Conservation (phyloP, 2,888 invertebrate species). For the Seladonia tumulorum region DNA sequence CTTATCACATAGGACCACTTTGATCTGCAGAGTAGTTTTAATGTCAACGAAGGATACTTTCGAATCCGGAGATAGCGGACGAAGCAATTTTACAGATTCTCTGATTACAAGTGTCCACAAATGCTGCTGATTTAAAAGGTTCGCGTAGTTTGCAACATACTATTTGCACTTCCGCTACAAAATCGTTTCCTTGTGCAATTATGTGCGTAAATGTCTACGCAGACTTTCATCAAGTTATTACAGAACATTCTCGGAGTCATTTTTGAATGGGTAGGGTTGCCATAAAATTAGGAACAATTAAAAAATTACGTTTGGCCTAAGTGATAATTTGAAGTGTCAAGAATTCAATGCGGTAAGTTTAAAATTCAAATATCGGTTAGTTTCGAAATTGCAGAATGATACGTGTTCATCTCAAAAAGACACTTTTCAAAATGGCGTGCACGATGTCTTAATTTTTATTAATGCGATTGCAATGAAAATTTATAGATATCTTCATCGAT, state of each 20-base stretch:
- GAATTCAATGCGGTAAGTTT: no score
- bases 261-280: not conserved
- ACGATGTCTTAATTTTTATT: no score
- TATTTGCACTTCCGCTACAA: not conserved
- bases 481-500: no score
- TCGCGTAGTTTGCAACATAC: not conserved
- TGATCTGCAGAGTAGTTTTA: not conserved
- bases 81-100: not conserved
- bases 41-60: not conserved
- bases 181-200: not conserved
- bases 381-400: no score
- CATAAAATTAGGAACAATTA: no score
- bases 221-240: not conserved
- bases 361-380: no score
- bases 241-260: not conserved
- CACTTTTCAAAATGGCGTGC: no score
- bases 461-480: no score
- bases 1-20: no score
- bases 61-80: slow-evolving; percentile 2
- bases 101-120: not conserved
- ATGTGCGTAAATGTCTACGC: not conserved
- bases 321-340: no score
- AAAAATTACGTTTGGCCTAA: no score
- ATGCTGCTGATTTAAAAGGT: not conserved
- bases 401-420: no score